Conservation (phyloP, 2,113 vertebrate genomes). For the Nothobranchius furzeri region DNA sequence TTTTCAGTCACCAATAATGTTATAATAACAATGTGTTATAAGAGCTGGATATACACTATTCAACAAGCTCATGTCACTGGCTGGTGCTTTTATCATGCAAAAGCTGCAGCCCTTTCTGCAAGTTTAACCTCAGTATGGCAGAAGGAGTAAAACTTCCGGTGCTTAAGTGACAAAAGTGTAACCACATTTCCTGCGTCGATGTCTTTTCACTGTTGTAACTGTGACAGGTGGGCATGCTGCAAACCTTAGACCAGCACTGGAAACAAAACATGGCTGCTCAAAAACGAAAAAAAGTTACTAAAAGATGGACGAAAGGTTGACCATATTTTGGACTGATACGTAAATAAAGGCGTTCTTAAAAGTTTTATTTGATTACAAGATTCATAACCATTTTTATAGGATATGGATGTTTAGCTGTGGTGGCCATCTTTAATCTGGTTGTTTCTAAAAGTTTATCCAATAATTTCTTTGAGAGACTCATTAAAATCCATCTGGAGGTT, state of each 20-base stretch:
- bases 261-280: not conserved
- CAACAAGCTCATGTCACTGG: not conserved
- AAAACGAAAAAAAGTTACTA: not conserved
- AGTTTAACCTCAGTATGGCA: not conserved
- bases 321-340: too few species aligned
- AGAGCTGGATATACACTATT: too few species aligned
- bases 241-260: slow-evolving; percentile 16
- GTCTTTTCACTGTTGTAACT: slow-evolving; percentile 24
- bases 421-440: too few species aligned
- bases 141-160: slow-evolving; percentile 61
- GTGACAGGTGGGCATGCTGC: slow-evolving; percentile 42
- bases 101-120: slow-evolving; percentile 6
- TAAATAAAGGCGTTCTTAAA: too few species aligned
- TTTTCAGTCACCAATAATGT: too few species aligned
- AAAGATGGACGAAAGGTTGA: not conserved
- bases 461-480: too few species aligned
- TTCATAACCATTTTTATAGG: too few species aligned
- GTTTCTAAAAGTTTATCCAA: too few species aligned
- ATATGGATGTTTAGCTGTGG: too few species aligned
- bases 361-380: too few species aligned
- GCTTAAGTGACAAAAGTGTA: slow-evolving; percentile 36
- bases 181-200: slow-evolving; percentile 76
- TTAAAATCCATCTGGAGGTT: too few species aligned
- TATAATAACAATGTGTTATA: too few species aligned
- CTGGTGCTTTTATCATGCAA: slow-evolving; percentile 16